phyloP scores from a whole-genome alignment of 1,140 invertebrate species.

The Heliconius eleuchia region DNA sequence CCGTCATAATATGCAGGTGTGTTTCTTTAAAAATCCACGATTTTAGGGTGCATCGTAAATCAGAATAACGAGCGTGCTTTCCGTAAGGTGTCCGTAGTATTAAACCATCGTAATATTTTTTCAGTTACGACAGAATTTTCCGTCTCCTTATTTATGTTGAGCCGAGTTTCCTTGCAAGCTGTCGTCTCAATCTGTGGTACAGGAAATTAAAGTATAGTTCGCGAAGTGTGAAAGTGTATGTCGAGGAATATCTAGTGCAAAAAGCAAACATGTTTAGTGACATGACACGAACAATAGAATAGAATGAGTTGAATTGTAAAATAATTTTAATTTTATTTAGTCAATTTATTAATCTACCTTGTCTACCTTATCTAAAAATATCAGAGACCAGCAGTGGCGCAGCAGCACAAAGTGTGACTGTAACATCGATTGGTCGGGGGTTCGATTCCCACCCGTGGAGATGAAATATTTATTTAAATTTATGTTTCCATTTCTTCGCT shows the following conservation, averaged over 20 bases:
- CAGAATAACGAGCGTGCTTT: constrained; percentile 72
- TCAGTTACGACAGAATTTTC: constrained; percentile 76
- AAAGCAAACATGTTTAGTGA: background rate
- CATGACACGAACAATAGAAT: background rate
- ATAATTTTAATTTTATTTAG: background rate
- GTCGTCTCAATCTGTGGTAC: constrained; percentile 58
- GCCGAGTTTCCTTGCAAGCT: constrained; percentile 56
- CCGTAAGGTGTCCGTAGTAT: constrained; percentile 71
- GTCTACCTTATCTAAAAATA: too few relatives aligned
- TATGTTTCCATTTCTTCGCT: too few relatives aligned
- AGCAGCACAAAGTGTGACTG: too few relatives aligned
- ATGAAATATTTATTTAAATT: too few relatives aligned
- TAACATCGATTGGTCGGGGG: too few relatives aligned
- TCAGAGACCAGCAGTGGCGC: too few relatives aligned
- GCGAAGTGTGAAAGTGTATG: constrained; percentile 29
- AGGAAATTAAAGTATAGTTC: constrained; percentile 54
- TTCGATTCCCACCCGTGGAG: too few relatives aligned
- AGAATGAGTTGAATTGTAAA: background rate
- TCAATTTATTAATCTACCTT: too few relatives aligned
- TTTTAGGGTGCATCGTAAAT: constrained; percentile 72
- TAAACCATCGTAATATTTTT: constrained; percentile 78
- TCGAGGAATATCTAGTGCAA: background rate
- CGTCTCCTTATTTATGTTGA: constrained; percentile 69
- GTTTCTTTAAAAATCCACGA: constrained; percentile 61
- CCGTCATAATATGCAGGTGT: constrained; percentile 38